Evolutionary conservation across 2,888 invertebrate genomes (phyloP).

Genomic region (Syritta pipiens): DNA sequence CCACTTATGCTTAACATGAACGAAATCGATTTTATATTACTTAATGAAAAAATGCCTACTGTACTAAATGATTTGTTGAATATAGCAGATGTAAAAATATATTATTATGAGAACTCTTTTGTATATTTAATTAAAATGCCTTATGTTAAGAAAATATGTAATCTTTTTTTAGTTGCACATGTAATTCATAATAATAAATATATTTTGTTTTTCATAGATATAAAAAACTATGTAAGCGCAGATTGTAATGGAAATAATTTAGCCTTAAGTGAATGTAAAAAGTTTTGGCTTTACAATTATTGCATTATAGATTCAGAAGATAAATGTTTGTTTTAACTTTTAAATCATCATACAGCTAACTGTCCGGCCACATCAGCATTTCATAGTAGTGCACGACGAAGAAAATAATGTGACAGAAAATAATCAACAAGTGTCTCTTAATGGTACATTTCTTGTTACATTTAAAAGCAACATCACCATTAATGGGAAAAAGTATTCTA

Average conservation of each 20-base stretch:
- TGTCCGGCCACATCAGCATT: neutral
- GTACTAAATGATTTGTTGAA: neutral
- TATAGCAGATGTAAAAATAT: neutral
- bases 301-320: neutral
- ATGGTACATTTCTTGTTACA: slow-evolving; percentile 13
- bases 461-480: slow-evolving; percentile 1
- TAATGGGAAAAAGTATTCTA: slow-evolving; percentile 5
- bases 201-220: no score
- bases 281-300: neutral
- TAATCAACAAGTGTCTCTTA: slow-evolving; percentile 5
- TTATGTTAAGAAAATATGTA: no score
- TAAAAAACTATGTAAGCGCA: no score
- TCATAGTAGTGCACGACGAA: slow-evolving; percentile 3
- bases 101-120: neutral
- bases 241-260: no score
- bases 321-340: neutral
- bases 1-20: no score
- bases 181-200: slow-evolving; percentile 3
- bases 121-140: neutral
- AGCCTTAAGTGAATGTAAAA: neutral
- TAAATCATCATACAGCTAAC: neutral
- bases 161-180: no score
- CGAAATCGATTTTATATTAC: no score
- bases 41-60: neutral
- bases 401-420: neutral